A percentile compares a stretch with the other conserved stretches of the same genome.
phyloP scores from a whole-genome alignment of 2,113 vertebrate genomes.

The Malurus melanocephalus region DNA sequence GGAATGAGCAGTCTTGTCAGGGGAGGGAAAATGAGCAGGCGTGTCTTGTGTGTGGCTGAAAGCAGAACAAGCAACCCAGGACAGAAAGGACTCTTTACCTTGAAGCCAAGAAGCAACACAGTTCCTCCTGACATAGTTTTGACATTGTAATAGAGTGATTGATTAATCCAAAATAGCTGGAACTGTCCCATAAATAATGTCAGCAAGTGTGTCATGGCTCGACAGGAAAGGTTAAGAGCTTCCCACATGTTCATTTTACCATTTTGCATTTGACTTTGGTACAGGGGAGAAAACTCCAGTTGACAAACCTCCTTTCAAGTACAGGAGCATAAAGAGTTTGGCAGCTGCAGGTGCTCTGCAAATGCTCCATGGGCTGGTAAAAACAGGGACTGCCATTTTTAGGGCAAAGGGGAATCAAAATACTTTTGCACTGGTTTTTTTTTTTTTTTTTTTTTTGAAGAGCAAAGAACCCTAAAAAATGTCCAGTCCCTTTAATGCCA shows the following conservation, averaged over 20 bases:
- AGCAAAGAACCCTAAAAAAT: constrained; percentile 5
- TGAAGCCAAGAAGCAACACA: constrained; percentile 31
- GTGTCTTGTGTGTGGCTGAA: background rate
- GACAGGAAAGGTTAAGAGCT: constrained; percentile 69
- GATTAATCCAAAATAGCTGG: constrained; percentile 66
- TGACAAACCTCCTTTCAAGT: constrained; percentile 28
- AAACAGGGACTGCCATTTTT: background rate
- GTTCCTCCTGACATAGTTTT: constrained; percentile 8
- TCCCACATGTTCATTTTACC: constrained; percentile 39
- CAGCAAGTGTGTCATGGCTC: constrained; percentile 36
- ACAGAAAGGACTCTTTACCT: constrained; percentile 7
- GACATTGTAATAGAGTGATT: constrained; percentile 63
- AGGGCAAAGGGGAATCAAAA: background rate
- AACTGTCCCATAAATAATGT: constrained; percentile 68
- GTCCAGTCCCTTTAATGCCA: background rate
- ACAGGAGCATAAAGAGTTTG: background rate
- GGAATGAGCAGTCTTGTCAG: background rate
- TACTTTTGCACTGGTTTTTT: background rate
- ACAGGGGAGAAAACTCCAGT: constrained; percentile 15
- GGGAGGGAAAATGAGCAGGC: background rate
- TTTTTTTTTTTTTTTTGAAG: background rate
- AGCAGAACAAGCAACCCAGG: background rate
- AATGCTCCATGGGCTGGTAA: background rate
- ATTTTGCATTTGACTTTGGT: constrained; percentile 46
- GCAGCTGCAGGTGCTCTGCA: background rate